Base-by-base conservation (phyloP, 1,140 invertebrate genomes). In the Hylaeus volcanicus region DNA sequence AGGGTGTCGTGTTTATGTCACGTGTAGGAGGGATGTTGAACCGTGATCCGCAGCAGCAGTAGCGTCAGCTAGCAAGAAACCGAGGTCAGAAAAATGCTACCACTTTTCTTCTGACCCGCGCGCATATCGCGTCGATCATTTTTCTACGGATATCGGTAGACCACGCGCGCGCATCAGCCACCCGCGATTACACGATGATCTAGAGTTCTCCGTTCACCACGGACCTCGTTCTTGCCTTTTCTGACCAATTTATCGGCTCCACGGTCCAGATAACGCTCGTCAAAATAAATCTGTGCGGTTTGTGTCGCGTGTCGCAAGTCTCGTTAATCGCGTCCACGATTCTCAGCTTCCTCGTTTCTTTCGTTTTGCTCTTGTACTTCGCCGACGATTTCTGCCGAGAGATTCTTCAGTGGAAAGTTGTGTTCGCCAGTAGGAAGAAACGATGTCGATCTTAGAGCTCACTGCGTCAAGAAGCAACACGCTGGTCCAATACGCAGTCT, bases 81-180 rank as follows among this genome's bases (percentile, higher is more conserved):
- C 58, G 79, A 82, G 68, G 70, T 58, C 65, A 86, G 79, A 85
- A 89, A 89, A 88, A 84, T 69, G 55, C 14, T 60, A 48, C 73
- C 84, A 87, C 85, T 89, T 86, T 87, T 69, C 75, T 79, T 81
- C 74, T 84, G 88, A 89, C 77, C 83, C 60, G 75, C 81, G 83
- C 63, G 41, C 76, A 58, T 78, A 69, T 72, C 85, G 65, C 71
- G 43, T 85, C 75, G 56, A 80, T 74, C 69, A 80, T 80, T 83
- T 69, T 83, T 83, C 76, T 64, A 9, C 11, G 15, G 11, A 78
- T 68, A 80, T 74, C 72, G 60, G 64, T 15, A 5, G 53, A 9
- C 53, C 45, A 61, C 72, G 45, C 45, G n/a, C 26, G 26, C 39
- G 53, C 58, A 60, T 61, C 51, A 41, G 4, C 61, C 26, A 26